phyloP scores from a whole-genome alignment of 2,113 vertebrate genomes.

The Alexandromys fortis region DNA sequence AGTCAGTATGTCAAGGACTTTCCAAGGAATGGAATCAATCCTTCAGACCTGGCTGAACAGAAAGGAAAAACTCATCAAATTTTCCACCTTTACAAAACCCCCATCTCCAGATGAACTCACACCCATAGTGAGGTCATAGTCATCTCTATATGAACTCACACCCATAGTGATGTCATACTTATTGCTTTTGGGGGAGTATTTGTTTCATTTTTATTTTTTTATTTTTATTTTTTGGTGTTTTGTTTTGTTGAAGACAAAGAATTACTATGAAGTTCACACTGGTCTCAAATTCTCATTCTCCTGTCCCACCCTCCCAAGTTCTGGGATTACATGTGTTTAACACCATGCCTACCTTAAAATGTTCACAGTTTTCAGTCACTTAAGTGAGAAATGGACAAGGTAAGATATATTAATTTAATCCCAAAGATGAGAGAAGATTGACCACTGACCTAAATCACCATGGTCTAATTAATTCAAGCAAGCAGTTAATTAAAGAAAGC shows the following conservation, averaged over 20 bases:
- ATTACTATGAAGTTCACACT: background rate
- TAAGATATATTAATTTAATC: background rate
- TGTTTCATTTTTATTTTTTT: background rate
- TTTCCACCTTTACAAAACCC: background rate
- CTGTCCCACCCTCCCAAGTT: background rate
- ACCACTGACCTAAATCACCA: background rate
- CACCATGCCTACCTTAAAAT: background rate
- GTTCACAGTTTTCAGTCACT: background rate
- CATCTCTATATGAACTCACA: too few species aligned
- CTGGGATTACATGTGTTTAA: background rate
- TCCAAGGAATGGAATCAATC: background rate
- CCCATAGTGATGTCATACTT: too few species aligned
- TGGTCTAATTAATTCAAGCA: background rate
- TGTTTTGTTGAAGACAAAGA: background rate
- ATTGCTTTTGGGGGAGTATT: too few species aligned
- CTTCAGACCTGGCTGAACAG: background rate
- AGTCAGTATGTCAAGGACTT: background rate
- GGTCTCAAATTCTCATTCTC: background rate
- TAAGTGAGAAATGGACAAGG: background rate
- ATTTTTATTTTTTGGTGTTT: background rate
- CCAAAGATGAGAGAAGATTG: background rate
- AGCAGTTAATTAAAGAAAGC: background rate
- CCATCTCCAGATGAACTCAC: too few species aligned
- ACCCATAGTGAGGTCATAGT: too few species aligned
- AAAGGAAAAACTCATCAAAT: background rate